Evolutionary conservation across 2,888 invertebrate genomes (phyloP).

Genomic region (Chloromyia formosa): DNA sequence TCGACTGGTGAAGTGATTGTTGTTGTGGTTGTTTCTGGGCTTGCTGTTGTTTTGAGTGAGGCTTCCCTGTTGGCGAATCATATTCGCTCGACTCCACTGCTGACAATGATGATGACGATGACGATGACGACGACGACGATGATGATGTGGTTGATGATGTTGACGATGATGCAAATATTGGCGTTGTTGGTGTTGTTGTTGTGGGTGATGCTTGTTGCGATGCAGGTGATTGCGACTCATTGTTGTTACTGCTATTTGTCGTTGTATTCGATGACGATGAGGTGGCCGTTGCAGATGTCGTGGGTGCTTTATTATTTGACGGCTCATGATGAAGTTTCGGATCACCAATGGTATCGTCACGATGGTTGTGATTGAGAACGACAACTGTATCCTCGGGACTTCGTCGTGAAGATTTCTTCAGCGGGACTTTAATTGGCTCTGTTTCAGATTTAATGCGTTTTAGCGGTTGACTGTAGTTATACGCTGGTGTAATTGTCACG

Average conservation of each 20-base stretch:
- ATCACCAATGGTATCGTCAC: constrained; percentile 46
- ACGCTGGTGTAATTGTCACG: constrained; percentile 29
- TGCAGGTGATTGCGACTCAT: constrained; percentile 18
- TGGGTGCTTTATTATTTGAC: constrained; percentile 22
- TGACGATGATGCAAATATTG: constrained; percentile 23
- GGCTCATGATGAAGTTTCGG: constrained; percentile 40
- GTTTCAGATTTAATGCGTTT: constrained; percentile 49
- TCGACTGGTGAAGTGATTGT: constrained; percentile 14
- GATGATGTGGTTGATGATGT: constrained; percentile 54
- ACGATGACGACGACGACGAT: neutral
- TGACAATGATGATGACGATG: constrained; percentile 49
- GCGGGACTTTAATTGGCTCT: constrained; percentile 55
- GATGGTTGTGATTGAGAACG: constrained; percentile 52
- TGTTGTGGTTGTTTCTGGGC: constrained; percentile 3
- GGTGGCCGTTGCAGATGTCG: neutral
- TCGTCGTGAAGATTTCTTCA: constrained; percentile 57
- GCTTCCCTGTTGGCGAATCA: constrained; percentile 12
- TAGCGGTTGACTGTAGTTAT: constrained; percentile 32
- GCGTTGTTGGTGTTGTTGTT: constrained; percentile 18
- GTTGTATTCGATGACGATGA: neutral
- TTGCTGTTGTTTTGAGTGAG: neutral
- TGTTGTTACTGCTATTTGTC: neutral
- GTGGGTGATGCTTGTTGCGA: constrained; percentile 33
- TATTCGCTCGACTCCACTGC: constrained; percentile 59
- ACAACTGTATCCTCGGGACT: constrained; percentile 55